phyloP scores from a whole-genome alignment of 2,888 invertebrate genomes.

The Dromius quadrimaculatus region DNA sequence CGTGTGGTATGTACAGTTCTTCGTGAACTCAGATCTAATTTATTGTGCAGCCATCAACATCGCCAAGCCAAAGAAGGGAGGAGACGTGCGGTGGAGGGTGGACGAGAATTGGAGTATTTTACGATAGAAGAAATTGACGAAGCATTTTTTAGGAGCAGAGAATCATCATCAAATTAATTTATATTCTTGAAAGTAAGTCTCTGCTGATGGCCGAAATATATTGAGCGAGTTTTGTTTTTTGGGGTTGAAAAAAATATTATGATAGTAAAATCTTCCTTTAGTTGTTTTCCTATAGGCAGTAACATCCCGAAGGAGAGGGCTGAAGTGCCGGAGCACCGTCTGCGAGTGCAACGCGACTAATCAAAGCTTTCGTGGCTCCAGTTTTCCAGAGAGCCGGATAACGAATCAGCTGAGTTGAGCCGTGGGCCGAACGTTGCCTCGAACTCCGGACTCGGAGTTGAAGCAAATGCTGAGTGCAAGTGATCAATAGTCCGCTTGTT shows the following conservation, averaged over 20 bases:
- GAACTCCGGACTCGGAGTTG: background rate
- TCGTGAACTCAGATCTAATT: slow-evolving; percentile 46
- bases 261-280: too few species aligned
- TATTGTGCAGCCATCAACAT: slow-evolving; percentile 49
- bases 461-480: background rate
- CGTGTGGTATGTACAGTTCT: slow-evolving; percentile 40
- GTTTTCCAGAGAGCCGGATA: slow-evolving; percentile 46
- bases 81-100: background rate
- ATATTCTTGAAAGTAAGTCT: background rate
- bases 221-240: background rate
- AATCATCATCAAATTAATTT: background rate
- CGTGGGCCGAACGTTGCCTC: background rate
- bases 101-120: background rate
- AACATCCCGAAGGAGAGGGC: background rate
- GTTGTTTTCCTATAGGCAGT: background rate
- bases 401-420: slow-evolving; percentile 40
- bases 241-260: too few species aligned
- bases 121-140: background rate
- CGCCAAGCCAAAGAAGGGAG: background rate
- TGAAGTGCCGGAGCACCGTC: background rate
- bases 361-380: slow-evolving; percentile 31
- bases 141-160: background rate
- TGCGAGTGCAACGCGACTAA: slow-evolving; percentile 39
- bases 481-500: slow-evolving; percentile 41
- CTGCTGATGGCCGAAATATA: background rate